These are phyloP conservation scores for Acanthosoma haemorrhoidale DNA, from an alignment of 2,888 invertebrate species.

Conservation along the genomic window DNA sequence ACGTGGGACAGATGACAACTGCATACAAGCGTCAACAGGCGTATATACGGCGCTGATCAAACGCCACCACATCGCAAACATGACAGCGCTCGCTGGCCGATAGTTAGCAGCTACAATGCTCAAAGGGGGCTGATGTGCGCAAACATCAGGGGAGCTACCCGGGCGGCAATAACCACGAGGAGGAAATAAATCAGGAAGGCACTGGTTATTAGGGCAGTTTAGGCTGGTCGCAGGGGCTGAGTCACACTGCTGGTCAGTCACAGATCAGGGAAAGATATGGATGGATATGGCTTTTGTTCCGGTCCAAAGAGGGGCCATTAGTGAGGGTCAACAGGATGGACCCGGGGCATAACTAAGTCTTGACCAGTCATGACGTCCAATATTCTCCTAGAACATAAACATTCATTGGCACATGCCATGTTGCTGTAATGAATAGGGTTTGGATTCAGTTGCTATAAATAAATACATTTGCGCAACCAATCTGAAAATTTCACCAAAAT, in stretches of 20 bases:
- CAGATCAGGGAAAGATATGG: neutral
- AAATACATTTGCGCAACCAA: no score
- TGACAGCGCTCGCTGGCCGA: neutral
- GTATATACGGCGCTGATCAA: neutral
- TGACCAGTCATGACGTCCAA: no score
- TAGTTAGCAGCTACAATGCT: neutral
- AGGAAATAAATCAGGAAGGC: neutral
- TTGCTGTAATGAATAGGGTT: no score
- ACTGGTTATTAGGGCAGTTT: neutral
- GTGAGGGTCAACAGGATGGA: no score
- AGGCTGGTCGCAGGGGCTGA: neutral
- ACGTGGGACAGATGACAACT: neutral
- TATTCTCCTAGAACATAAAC: no score
- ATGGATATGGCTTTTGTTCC: slow-evolving; percentile 5
- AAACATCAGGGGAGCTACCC: neutral
- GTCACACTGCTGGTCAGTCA: neutral
- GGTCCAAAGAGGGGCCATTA: neutral
- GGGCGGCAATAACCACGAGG: neutral
- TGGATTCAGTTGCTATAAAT: no score
- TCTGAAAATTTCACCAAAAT: no score
- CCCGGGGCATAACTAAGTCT: no score
- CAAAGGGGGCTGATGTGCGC: neutral
- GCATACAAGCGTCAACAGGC: no score
- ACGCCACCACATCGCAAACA: neutral
- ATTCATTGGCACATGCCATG: no score